Percentiles rank a stretch among this genome's conserved stretches.
phyloP scores from a whole-genome alignment of 1,140 invertebrate species.

The Coelopa frigida region DNA sequence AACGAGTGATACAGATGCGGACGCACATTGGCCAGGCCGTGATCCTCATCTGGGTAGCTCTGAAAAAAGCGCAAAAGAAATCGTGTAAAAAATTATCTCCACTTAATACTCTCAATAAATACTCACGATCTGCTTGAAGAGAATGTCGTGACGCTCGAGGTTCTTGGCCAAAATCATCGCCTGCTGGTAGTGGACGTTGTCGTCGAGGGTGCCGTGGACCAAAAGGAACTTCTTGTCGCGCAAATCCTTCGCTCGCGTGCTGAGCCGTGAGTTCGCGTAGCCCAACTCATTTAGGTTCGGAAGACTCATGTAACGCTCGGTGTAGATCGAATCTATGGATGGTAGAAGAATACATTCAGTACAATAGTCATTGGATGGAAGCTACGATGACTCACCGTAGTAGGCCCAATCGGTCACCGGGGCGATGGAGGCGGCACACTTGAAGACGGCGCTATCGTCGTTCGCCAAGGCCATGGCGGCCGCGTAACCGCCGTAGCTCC shows the following conservation, averaged over 20 bases:
- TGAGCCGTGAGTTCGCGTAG: conserved; percentile 70
- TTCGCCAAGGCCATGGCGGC: conserved; percentile 74
- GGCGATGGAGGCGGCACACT: conserved; percentile 91
- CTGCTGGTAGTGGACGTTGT: conserved; percentile 95
- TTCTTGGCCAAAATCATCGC: conserved; percentile 82
- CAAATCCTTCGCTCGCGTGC: conserved; percentile 56
- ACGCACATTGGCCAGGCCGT: conserved; percentile 68
- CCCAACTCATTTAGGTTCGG: conserved; percentile 70
- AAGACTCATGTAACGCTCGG: conserved; percentile 88
- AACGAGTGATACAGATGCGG: conserved; percentile 84
- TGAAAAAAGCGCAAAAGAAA: conserved; percentile 49
- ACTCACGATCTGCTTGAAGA: conserved; percentile 81
- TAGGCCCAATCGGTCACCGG: conserved; percentile 84
- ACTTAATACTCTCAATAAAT: neutral
- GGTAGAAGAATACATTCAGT: neutral
- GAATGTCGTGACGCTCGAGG: conserved; percentile 75
- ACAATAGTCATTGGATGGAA: neutral
- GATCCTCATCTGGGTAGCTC: conserved; percentile 92
- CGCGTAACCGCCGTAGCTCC: conserved; percentile 91
- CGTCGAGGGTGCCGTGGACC: conserved; percentile 87
- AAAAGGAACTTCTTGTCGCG: conserved; percentile 74
- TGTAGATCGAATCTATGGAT: conserved; percentile 86
- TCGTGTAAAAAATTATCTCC: neutral
- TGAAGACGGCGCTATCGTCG: conserved; percentile 64
- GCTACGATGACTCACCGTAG: conserved; percentile 58